These are phyloP conservation scores for Oxyruncus cristatus DNA, from an alignment of 2,113 vertebrate genomes.

Conservation along the genomic window DNA sequence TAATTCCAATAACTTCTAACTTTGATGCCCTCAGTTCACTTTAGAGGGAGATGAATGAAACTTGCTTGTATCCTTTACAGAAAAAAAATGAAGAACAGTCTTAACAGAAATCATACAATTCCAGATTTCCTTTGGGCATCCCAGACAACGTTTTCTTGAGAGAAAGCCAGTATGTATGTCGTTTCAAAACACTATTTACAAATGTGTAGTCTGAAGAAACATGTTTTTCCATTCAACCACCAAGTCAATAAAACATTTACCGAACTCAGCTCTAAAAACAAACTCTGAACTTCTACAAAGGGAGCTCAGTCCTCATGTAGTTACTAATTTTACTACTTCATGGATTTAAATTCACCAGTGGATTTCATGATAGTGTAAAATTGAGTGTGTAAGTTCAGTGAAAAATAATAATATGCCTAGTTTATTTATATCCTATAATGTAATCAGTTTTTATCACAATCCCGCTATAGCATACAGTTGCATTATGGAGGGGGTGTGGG, in stretches of 20 bases:
- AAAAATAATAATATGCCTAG: background rate
- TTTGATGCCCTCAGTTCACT: background rate
- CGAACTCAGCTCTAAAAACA: conserved; percentile 9
- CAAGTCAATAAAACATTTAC: conserved; percentile 14
- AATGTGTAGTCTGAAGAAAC: conserved; percentile 28
- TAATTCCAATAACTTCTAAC: background rate
- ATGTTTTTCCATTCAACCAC: background rate
- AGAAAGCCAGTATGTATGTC: background rate
- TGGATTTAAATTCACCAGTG: background rate
- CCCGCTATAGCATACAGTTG: background rate
- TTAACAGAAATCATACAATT: background rate
- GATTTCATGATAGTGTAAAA: background rate
- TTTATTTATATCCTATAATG: background rate
- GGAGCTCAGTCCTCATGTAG: background rate
- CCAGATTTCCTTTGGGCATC: conserved; percentile 4
- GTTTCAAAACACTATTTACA: conserved; percentile 27
- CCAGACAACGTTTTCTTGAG: background rate
- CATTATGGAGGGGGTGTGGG: background rate
- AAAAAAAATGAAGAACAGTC: background rate
- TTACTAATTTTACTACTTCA: background rate
- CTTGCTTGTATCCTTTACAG: background rate
- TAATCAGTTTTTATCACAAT: background rate
- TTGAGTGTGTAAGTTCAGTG: background rate
- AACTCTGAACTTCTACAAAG: background rate
- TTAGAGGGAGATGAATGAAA: conserved; percentile 7